Evolutionary conservation across 2,888 invertebrate genomes (phyloP).

Genomic region (Lasioglossum villosulum): DNA sequence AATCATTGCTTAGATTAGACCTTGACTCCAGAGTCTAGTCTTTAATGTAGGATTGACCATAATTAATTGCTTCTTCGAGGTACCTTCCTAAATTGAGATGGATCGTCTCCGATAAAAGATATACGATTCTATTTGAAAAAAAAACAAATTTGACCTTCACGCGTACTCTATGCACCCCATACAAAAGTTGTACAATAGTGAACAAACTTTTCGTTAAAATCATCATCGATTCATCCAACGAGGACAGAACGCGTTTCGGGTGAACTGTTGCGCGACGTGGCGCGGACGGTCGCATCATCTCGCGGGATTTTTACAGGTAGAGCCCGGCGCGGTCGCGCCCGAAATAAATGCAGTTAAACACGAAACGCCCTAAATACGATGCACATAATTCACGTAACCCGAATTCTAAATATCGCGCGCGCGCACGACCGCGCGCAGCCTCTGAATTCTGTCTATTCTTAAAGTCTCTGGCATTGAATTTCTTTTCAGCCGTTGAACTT

Average conservation of each 20-base stretch:
- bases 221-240: neutral
- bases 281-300: neutral
- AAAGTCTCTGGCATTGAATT: conserved; percentile 51
- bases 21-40: no score
- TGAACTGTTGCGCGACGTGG: neutral
- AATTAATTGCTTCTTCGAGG: no score
- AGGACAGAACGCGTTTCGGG: neutral
- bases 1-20: no score
- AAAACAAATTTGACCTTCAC: no score
- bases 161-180: neutral
- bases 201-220: no score
- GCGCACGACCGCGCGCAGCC: neutral
- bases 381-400: conserved; percentile 67
- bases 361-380: conserved; percentile 53
- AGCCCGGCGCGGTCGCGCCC: conserved; percentile 12
- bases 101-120: no score
- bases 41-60: neutral
- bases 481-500: conserved; percentile 18
- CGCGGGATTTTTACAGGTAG: conserved; percentile 39
- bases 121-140: no score
- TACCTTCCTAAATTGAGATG: no score
- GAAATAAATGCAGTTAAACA: conserved; percentile 62
- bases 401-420: conserved; percentile 58
- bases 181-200: no score
- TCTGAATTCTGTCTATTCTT: conserved; percentile 45